A percentile compares a stretch with the other conserved stretches of the same genome.
Evolutionary conservation across 2,797 vertebrate species (phyloP).

Genomic region (Enteromius anoplus): DNA sequence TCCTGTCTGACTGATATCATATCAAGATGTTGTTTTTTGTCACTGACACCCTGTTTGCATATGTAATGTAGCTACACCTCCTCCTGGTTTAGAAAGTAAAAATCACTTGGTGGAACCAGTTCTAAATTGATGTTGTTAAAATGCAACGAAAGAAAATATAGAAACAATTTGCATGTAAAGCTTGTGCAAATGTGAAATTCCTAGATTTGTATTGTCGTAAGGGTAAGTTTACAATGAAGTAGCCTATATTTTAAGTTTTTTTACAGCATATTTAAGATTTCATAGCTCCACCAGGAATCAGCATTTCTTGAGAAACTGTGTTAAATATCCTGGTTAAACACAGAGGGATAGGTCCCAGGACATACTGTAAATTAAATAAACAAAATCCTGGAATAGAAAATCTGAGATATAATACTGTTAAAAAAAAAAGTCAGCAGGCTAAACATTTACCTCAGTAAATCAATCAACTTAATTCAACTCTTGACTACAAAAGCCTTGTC

Average conservation of each 20-base stretch:
- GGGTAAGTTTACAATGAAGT: neutral
- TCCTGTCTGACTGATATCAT: neutral
- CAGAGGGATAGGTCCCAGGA: neutral
- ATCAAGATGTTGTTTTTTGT: neutral
- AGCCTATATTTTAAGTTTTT: too few relatives aligned
- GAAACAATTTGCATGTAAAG: neutral
- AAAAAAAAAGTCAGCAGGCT: neutral
- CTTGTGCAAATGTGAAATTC: neutral
- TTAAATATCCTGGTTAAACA: constrained; percentile 5
- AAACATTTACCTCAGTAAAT: constrained; percentile 2
- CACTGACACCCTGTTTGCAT: neutral
- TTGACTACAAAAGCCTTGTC: constrained; percentile 1
- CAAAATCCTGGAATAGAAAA: neutral
- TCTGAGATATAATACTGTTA: neutral
- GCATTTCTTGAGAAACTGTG: neutral
- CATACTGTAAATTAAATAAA: neutral
- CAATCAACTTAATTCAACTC: neutral
- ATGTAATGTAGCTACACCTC: neutral
- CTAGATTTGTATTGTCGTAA: neutral
- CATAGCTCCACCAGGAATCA: neutral
- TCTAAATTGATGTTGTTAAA: neutral
- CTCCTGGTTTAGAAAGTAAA: neutral
- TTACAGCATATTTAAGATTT: neutral
- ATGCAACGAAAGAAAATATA: neutral
- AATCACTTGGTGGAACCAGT: too few relatives aligned